Base-by-base conservation (phyloP, 2,797 vertebrate genomes). In the Danio albolineatus region DNA sequence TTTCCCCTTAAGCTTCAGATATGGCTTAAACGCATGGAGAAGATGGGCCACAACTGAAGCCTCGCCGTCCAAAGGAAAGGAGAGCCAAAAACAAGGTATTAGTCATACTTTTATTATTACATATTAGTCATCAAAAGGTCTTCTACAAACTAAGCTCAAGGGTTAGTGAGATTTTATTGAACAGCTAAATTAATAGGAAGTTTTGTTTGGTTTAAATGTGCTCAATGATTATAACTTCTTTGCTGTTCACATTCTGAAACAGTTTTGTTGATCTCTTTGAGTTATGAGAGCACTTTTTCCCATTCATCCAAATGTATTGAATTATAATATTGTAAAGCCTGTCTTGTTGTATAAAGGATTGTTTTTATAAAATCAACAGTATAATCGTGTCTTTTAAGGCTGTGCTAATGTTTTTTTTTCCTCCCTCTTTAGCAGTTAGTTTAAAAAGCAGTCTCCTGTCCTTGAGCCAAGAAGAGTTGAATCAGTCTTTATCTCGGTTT, bases 171-270 rank as follows among this genome's bases (percentile, higher is more conserved):
- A 28, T 28, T 28, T 28, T 28, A 28, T 28, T 28, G 28, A 28
- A 28, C 28, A 28, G 28, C 28, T 28, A 1, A 28, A 28, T 28
- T 3, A 19, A 5, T 59, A 12, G 14, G 10, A 3, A 14, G 16
- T 9, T 28, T n/a, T 56, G 16, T 39, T 38, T 53, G 36, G 41
- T 38, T 84, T n/a, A 59, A 44, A 56, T 77, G 88, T 94, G 95
- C 95, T 95, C 94, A 0, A 57, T 96, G 95, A 97, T 96, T 95
- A 93, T 84, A 94, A 89, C 72, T 70, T 88, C 72, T 88, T 90
- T 96, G 96, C 95, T 96, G 95, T 97, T 97, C 95, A 96, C 95
- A 96, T 98, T 90, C 93, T 96, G 95, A 97, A 84, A 67, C 19
- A 51, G 28, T 77, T 56, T 79, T 94, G 93, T 86, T 92, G 91